phyloP scores from a whole-genome alignment of 2,797 vertebrate species.

The Liasis olivaceus region DNA sequence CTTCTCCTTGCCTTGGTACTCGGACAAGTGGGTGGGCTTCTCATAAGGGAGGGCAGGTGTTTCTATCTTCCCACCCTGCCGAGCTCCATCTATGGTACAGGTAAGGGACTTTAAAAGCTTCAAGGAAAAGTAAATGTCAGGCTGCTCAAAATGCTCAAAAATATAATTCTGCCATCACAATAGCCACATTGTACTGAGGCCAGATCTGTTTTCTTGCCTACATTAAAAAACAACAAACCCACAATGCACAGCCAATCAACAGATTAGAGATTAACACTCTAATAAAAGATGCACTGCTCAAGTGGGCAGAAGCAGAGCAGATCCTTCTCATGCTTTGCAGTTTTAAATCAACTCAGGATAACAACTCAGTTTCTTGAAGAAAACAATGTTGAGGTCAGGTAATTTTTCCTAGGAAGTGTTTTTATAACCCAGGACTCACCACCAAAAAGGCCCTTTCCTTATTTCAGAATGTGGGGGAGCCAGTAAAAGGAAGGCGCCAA shows the following conservation, averaged over 20 bases:
- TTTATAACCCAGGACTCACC: too few species aligned
- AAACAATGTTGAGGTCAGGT: too few species aligned
- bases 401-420: too few species aligned
- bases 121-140: not conserved
- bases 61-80: not conserved
- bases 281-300: not conserved
- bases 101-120: not conserved
- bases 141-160: not conserved
- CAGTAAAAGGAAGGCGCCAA: too few species aligned
- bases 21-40: not conserved
- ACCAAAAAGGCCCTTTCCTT: too few species aligned
- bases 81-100: conserved; percentile 27
- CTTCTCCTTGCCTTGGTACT: conserved; percentile 23
- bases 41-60: conserved; percentile 1
- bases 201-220: not conserved
- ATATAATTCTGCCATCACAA: not conserved
- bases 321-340: not conserved
- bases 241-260: not conserved
- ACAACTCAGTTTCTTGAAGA: not conserved
- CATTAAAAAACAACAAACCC: not conserved
- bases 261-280: not conserved
- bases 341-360: not conserved
- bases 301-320: not conserved
- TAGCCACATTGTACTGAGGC: not conserved
- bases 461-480: too few species aligned